Percentiles rank a stretch among this genome's conserved stretches.
Conservation (phyloP, 2,888 invertebrate genomes). For the Piscicola geometra region DNA sequence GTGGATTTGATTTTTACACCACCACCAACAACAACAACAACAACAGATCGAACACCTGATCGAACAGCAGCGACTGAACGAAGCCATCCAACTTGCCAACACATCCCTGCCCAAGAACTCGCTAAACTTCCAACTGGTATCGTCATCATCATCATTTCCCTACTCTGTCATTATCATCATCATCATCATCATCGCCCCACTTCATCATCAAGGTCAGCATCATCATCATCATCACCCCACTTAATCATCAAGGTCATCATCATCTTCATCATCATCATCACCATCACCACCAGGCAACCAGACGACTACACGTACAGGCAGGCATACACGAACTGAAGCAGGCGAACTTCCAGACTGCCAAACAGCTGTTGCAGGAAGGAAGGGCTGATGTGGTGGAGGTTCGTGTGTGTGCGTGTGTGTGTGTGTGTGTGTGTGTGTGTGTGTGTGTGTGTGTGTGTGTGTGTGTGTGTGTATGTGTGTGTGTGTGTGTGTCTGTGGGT, state of each 20-base stretch:
- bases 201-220: no score
- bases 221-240: no score
- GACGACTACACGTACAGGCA: background rate
- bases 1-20: background rate
- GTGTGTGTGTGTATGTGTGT: no score
- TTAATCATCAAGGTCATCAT: no score
- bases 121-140: background rate
- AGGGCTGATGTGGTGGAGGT: conserved; percentile 1
- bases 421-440: background rate
- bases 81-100: background rate
- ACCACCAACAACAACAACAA: no score
- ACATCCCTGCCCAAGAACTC: background rate
- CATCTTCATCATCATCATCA: no score
- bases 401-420: background rate
- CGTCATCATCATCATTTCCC: no score
- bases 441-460: no score
- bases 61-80: background rate
- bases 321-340: background rate
- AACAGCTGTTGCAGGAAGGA: background rate
- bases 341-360: conserved; percentile 1
- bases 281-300: background rate
- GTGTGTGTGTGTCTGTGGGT: no score
- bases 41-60: conserved; percentile 5
- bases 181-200: no score
- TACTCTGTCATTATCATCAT: no score